Conservation (phyloP, 2,797 vertebrate species). For the Eurystomus glaucurus region DNA sequence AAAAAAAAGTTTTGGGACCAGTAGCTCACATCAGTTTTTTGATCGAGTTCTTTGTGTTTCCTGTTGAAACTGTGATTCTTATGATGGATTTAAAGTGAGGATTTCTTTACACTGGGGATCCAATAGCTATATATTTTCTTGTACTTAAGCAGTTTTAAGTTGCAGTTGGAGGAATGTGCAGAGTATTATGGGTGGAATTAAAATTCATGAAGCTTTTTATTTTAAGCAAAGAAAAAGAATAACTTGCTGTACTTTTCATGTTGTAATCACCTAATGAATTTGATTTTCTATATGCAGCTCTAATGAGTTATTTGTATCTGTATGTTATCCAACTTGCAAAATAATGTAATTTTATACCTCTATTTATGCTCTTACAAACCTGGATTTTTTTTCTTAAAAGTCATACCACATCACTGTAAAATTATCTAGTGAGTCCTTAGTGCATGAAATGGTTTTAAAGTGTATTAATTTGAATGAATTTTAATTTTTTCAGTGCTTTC, state of each 20-base stretch:
- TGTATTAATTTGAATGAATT: slow-evolving; percentile 60
- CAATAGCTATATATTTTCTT: background rate
- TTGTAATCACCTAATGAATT: slow-evolving; percentile 32
- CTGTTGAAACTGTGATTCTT: background rate
- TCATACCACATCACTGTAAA: slow-evolving; percentile 38
- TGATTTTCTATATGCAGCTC: slow-evolving; percentile 6
- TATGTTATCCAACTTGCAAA: slow-evolving; percentile 38
- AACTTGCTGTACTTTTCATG: slow-evolving; percentile 13
- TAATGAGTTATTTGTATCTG: slow-evolving; percentile 41
- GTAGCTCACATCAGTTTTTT: background rate
- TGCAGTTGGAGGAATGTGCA: background rate
- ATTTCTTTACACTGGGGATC: background rate
- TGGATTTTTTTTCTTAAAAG: slow-evolving; percentile 28
- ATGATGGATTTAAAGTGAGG: background rate
- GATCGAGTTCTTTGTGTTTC: background rate
- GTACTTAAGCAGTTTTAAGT: background rate
- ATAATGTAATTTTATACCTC: slow-evolving; percentile 61
- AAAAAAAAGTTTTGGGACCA: background rate
- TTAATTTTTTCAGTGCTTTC: slow-evolving; percentile 29
- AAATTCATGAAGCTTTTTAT: background rate
- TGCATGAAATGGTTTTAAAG: slow-evolving; percentile 69
- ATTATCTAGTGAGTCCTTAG: slow-evolving; percentile 59
- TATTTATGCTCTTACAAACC: slow-evolving; percentile 49
- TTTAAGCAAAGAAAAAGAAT: background rate
- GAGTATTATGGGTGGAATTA: background rate